Percentiles rank a stretch among this genome's conserved stretches.
Conservation (phyloP, 2,113 vertebrate genomes). For the Conger conger region DNA sequence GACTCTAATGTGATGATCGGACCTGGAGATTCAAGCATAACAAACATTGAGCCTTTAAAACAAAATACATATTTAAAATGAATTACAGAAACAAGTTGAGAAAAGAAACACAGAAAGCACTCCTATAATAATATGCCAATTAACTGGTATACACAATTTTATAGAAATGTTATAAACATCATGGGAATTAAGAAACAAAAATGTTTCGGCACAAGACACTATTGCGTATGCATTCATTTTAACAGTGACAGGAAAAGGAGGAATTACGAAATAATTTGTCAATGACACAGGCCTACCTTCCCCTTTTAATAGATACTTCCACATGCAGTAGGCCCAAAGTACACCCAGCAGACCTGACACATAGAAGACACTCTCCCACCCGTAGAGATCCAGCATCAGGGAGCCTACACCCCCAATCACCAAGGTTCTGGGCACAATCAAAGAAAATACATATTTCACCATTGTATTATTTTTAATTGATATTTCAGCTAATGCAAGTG, state of each 20-base stretch:
- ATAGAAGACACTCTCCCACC: slow-evolving; percentile 94
- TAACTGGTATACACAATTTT: not conserved
- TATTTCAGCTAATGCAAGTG: not conserved
- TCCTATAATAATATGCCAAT: not conserved
- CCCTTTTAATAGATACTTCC: slow-evolving; percentile 83
- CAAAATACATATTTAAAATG: not conserved
- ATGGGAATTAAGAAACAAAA: not conserved
- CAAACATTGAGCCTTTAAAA: not conserved
- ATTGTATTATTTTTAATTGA: not conserved
- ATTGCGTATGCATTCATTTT: not conserved
- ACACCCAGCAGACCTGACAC: slow-evolving; percentile 83
- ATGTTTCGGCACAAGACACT: not conserved
- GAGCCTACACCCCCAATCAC: slow-evolving; percentile 86
- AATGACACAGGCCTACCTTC: slow-evolving; percentile 68
- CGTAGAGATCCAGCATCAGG: slow-evolving; percentile 83
- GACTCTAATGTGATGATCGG: slow-evolving; percentile 76
- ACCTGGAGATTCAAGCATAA: slow-evolving; percentile 63
- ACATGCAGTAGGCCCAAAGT: slow-evolving; percentile 88
- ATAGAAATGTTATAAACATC: not conserved
- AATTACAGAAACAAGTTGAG: not conserved
- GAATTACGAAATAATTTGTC: not conserved
- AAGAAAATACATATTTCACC: not conserved
- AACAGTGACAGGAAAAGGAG: not conserved
- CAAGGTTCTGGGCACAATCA: slow-evolving; percentile 71
- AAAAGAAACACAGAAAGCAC: not conserved